A percentile compares a stretch with the other conserved stretches of the same genome.
Evolutionary conservation across 2,888 invertebrate species (phyloP).

Genomic region (Apodemia duryi): DNA sequence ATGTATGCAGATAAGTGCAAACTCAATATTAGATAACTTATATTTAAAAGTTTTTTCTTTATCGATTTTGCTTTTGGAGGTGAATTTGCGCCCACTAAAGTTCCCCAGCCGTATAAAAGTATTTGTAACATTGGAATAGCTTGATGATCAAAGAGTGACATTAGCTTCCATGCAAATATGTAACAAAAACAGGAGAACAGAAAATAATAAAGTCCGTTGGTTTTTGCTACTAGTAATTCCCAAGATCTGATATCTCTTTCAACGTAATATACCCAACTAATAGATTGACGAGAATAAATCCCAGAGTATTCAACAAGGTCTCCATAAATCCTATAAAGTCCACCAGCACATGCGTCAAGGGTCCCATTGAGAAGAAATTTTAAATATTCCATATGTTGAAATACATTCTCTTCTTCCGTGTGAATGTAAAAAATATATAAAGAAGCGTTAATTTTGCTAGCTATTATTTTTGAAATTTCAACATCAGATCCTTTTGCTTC

Average conservation of each 20-base stretch:
- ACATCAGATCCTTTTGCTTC: conserved; percentile 48
- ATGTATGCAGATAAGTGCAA: conserved; percentile 52
- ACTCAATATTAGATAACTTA: conserved; percentile 48
- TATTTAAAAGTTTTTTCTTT: conserved; percentile 53
- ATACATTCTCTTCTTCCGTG: conserved; percentile 41
- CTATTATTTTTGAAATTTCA: conserved; percentile 52
- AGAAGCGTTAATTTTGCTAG: conserved; percentile 48
- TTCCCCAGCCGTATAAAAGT: conserved; percentile 52
- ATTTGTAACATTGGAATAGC: conserved; percentile 38
- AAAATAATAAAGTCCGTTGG: conserved; percentile 50
- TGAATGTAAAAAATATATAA: conserved; percentile 43
- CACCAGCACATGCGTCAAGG: conserved; percentile 56
- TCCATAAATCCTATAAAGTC: conserved; percentile 51
- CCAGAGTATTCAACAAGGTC: conserved; percentile 58
- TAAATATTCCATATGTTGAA: conserved; percentile 37
- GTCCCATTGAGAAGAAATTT: conserved; percentile 48
- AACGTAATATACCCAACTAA: conserved; percentile 52
- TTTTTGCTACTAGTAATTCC: conserved; percentile 46
- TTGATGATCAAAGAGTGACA: conserved; percentile 42
- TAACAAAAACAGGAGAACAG: conserved; percentile 49
- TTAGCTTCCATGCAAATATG: conserved; percentile 43
- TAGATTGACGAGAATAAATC: conserved; percentile 45
- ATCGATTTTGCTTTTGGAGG: conserved; percentile 43
- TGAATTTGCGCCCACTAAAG: conserved; percentile 46
- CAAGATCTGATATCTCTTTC: conserved; percentile 48